Conservation (phyloP, 2,888 invertebrate species). For the Disparrhopalites patrizii region DNA sequence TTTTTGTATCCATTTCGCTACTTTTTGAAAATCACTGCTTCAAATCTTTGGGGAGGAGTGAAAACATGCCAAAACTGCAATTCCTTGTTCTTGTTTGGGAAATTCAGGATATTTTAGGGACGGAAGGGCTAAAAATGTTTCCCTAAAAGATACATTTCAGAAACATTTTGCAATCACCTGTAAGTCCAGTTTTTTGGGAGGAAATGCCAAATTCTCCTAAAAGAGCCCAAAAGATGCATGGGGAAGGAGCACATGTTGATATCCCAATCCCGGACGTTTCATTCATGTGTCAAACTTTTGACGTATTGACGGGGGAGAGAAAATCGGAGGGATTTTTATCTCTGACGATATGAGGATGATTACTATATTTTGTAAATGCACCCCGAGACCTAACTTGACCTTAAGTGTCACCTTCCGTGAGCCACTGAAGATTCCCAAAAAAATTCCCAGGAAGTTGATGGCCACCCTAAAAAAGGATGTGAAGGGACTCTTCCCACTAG, state of each 20-base stretch:
- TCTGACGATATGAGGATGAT: no score
- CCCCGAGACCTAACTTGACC: slow-evolving; percentile 6
- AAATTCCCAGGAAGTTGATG: not conserved
- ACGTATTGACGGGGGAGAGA: no score
- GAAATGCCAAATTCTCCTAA: no score
- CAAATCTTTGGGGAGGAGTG: no score
- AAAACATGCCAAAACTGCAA: no score
- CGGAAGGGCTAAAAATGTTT: not conserved
- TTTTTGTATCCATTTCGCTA: no score
- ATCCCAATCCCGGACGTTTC: slow-evolving; percentile 4
- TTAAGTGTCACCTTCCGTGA: slow-evolving; percentile 3
- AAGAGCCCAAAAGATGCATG: not conserved
- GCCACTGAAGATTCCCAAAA: slow-evolving; percentile 14
- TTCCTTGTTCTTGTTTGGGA: not conserved
- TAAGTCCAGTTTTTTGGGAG: no score
- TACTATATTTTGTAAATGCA: no score
- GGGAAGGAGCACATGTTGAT: not conserved
- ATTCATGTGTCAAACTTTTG: slow-evolving; percentile 21
- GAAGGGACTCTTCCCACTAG: no score
- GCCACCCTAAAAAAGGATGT: not conserved
- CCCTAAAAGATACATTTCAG: not conserved
- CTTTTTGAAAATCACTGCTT: no score
- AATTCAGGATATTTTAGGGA: not conserved
- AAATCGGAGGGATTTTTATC: no score
- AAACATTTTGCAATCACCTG: not conserved